Conservation (phyloP, 2,888 invertebrate genomes). For the Liodrosophila aerea region DNA sequence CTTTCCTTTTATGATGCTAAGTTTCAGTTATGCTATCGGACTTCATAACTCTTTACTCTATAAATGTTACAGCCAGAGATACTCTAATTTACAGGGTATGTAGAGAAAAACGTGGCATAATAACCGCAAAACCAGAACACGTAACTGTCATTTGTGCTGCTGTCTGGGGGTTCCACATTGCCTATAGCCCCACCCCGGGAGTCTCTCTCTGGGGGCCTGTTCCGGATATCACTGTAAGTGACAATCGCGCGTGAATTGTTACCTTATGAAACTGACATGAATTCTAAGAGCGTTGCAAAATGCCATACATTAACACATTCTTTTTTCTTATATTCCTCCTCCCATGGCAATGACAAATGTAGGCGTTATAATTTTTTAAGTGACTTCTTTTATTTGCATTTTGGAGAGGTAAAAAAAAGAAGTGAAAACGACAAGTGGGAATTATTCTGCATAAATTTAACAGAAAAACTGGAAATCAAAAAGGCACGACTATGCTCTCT, state of each 20-base stretch:
- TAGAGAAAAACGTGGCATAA: conserved; percentile 7
- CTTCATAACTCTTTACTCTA: too few relatives aligned
- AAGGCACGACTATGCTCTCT: background rate
- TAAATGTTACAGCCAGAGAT: conserved; percentile 1
- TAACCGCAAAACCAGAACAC: conserved; percentile 42
- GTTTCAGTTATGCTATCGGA: too few relatives aligned
- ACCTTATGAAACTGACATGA: conserved; percentile 76
- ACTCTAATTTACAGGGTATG: background rate
- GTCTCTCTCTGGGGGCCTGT: conserved; percentile 51
- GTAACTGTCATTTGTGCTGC: conserved; percentile 62
- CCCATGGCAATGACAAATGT: conserved; percentile 49
- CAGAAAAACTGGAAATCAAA: background rate
- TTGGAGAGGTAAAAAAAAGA: conserved; percentile 30
- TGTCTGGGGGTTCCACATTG: conserved; percentile 6
- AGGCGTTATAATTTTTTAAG: conserved; percentile 70
- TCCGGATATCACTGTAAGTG: conserved; percentile 57
- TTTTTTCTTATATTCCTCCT: conserved; percentile 29
- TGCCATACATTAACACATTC: conserved; percentile 63
- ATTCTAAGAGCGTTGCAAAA: conserved; percentile 73
- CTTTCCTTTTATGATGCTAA: too few relatives aligned
- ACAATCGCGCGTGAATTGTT: conserved; percentile 62
- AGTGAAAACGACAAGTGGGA: conserved; percentile 52
- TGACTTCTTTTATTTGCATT: conserved; percentile 76
- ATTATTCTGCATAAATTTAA: conserved; percentile 53
- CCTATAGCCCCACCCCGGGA: background rate